These are phyloP conservation scores for Hydrolagus affinis DNA, from an alignment of 2,113 vertebrate genomes.

Conservation along the genomic window DNA sequence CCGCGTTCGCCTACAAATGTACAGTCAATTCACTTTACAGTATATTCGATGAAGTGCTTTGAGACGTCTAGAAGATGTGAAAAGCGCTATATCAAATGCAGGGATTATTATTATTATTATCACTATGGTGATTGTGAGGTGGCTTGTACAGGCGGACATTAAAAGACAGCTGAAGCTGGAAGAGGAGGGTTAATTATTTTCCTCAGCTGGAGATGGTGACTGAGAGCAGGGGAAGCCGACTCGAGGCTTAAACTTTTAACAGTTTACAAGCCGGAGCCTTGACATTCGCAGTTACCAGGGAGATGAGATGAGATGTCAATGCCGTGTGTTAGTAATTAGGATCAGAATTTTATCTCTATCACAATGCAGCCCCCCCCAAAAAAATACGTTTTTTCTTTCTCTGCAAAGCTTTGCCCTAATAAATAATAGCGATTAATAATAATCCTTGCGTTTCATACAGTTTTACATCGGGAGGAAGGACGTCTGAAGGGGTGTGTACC, in stretches of 20 bases:
- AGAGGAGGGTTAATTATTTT: conserved; percentile 50
- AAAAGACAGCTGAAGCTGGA: conserved; percentile 42
- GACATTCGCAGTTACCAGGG: neutral
- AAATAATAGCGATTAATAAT: too few relatives aligned
- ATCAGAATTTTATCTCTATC: neutral
- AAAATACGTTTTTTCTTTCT: neutral
- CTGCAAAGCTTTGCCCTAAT: too few relatives aligned
- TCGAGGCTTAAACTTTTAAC: conserved; percentile 6
- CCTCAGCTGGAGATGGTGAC: conserved; percentile 37
- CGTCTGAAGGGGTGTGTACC: too few relatives aligned
- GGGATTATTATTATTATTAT: too few relatives aligned
- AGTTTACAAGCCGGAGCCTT: conserved; percentile 10
- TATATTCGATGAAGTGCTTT: too few relatives aligned
- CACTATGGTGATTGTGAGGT: conserved; percentile 33
- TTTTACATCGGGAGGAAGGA: too few relatives aligned
- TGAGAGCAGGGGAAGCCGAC: conserved; percentile 7
- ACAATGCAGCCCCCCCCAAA: neutral
- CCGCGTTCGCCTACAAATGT: too few relatives aligned
- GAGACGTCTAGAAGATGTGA: too few relatives aligned
- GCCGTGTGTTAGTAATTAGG: neutral
- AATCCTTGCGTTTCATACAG: too few relatives aligned
- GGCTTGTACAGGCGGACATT: conserved; percentile 43
- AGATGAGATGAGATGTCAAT: neutral
- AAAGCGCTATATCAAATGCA: too few relatives aligned
- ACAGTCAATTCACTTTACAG: too few relatives aligned